phyloP scores from a whole-genome alignment of 2,888 invertebrate genomes.

The Eulithis prunata region DNA sequence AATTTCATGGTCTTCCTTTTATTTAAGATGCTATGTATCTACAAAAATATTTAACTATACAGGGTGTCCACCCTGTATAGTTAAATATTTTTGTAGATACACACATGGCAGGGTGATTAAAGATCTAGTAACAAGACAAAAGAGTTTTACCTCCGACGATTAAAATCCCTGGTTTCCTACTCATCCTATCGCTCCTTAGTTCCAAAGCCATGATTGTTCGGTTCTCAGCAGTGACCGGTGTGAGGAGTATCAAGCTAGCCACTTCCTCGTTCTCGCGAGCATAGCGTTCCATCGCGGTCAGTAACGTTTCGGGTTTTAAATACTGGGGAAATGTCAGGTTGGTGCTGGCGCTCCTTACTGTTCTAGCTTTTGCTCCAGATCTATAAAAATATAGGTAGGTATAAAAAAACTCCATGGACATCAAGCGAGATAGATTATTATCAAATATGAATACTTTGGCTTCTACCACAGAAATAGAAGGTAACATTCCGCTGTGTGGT shows the following conservation, averaged over 20 bases:
- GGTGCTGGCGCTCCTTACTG: constrained; percentile 52
- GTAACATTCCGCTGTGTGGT: too few relatives aligned
- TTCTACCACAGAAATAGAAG: too few relatives aligned
- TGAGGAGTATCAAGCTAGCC: constrained; percentile 51
- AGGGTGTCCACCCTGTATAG: too few relatives aligned
- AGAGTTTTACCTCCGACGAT: constrained; percentile 64
- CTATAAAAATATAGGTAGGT: constrained; percentile 45
- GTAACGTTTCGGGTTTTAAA: constrained; percentile 51
- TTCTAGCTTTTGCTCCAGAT: constrained; percentile 71
- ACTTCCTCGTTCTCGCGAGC: constrained; percentile 58
- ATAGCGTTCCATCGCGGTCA: constrained; percentile 49
- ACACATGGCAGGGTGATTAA: too few relatives aligned
- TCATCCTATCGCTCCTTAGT: constrained; percentile 66
- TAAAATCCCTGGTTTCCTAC: constrained; percentile 74
- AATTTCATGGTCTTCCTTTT: too few relatives aligned
- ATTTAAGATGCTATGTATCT: too few relatives aligned
- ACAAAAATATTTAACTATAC: too few relatives aligned
- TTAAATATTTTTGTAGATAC: too few relatives aligned
- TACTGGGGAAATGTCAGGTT: constrained; percentile 53
- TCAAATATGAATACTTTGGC: too few relatives aligned
- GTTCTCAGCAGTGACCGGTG: constrained; percentile 62
- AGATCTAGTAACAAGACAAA: not conserved
- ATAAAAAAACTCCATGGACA: too few relatives aligned
- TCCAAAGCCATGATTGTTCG: constrained; percentile 67
- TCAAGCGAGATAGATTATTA: too few relatives aligned